A percentile compares a stretch with the other conserved stretches of the same genome.
These are phyloP conservation scores for Platanista minor DNA, from an alignment of 2,113 vertebrate species.

Conservation along the genomic window DNA sequence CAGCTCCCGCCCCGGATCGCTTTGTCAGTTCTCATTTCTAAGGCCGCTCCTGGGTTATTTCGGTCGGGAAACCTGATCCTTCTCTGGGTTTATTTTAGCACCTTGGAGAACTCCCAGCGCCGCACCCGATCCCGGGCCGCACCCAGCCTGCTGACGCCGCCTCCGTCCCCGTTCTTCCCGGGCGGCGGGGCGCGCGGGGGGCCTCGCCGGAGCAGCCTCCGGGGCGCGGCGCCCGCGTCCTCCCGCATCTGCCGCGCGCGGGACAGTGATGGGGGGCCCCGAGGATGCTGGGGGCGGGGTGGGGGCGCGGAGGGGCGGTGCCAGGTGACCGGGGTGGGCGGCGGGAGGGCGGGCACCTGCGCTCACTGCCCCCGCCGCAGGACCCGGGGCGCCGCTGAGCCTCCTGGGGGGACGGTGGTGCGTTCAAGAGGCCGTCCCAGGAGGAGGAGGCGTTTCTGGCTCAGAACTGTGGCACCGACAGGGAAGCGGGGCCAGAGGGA, in stretches of 20 bases:
- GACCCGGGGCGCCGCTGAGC: neutral
- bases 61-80: constrained; percentile 77
- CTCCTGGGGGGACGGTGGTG: neutral
- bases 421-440: too few species aligned
- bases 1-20: neutral
- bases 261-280: neutral
- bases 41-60: constrained; percentile 74
- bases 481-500: neutral
- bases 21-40: constrained; percentile 48
- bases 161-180: neutral
- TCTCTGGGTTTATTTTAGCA: constrained; percentile 62
- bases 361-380: neutral
- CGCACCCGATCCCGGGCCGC: neutral
- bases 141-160: neutral
- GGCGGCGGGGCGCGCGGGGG: neutral
- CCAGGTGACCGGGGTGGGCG: neutral
- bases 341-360: neutral
- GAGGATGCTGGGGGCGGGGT: neutral
- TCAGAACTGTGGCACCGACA: neutral
- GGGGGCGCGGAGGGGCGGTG: neutral
- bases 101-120: constrained; percentile 75
- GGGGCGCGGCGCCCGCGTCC: neutral
- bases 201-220: too few species aligned
- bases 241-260: rapidly evolving
- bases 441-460: too few species aligned